Percentiles rank a stretch among this genome's conserved stretches.
These are phyloP conservation scores for Halcyon leucocephala DNA, from an alignment of 2,797 vertebrate species.

Conservation along the genomic window DNA sequence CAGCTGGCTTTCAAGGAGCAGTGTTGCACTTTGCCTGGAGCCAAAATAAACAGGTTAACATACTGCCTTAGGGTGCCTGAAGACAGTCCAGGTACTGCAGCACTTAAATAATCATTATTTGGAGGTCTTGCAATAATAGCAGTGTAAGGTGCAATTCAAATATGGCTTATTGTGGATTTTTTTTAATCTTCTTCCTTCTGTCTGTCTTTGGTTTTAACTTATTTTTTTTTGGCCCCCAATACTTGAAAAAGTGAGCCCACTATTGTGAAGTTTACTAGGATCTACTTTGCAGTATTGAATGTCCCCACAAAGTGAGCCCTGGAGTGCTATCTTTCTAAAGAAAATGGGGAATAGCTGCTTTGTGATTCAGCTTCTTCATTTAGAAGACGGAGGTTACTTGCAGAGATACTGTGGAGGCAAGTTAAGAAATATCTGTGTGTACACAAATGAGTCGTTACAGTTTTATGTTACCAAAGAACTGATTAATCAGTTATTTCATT, in stretches of 20 bases:
- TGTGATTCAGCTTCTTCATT: not conserved
- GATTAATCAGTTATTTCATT: fast-evolving
- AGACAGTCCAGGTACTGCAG: not conserved
- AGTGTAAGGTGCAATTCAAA: not conserved
- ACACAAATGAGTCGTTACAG: not conserved
- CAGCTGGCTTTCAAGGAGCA: not conserved
- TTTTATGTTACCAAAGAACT: not conserved
- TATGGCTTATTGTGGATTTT: fast-evolving
- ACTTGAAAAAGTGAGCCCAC: not conserved
- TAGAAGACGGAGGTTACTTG: not conserved
- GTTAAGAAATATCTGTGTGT: not conserved
- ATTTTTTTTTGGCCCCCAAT: not conserved
- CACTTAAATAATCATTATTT: not conserved
- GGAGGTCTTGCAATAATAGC: not conserved
- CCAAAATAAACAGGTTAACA: not conserved
- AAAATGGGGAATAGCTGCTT: fast-evolving
- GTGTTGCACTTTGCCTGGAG: not conserved
- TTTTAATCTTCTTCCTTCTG: not conserved
- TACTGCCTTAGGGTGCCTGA: not conserved
- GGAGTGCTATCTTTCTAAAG: not conserved
- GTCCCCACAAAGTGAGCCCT: not conserved
- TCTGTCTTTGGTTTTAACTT: not conserved
- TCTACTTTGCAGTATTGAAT: not conserved
- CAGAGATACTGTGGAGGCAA: not conserved
- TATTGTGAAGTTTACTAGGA: not conserved